These are phyloP conservation scores for Omphaloscelis lunosa DNA, from an alignment of 2,888 invertebrate species.

Conservation along the genomic window DNA sequence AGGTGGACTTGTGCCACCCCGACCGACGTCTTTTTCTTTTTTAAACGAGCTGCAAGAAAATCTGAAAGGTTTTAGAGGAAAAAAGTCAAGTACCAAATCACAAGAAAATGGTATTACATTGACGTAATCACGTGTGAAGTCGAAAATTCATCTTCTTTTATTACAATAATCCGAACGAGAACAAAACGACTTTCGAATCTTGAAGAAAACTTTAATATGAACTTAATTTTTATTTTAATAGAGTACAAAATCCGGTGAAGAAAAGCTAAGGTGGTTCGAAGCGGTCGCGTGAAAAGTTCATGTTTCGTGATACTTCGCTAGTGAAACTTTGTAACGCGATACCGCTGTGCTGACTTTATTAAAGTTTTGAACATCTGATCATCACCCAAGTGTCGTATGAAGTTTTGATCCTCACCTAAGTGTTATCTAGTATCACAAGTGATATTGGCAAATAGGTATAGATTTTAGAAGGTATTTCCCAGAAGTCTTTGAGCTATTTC, in stretches of 20 bases:
- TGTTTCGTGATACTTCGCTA: conserved; percentile 21
- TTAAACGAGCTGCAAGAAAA: not conserved
- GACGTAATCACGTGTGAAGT: conserved; percentile 9
- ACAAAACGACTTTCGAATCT: not conserved
- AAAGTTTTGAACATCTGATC: conserved; percentile 39
- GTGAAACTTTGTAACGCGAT: conserved; percentile 41
- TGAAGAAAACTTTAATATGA: not conserved
- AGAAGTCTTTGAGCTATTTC: not conserved
- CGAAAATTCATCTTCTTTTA: not conserved
- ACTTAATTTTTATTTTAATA: not conserved
- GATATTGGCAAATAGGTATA: conserved; percentile 16
- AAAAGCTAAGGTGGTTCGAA: not conserved
- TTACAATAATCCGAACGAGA: conserved; percentile 3
- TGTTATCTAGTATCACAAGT: conserved; percentile 20
- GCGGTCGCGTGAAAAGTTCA: conserved; percentile 27
- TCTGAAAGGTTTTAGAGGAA: not conserved
- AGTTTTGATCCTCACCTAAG: conserved; percentile 5
- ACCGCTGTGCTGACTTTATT: conserved; percentile 39
- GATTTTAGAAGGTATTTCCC: not conserved
- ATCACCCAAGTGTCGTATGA: too few relatives aligned
- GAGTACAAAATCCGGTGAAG: conserved; percentile 3
- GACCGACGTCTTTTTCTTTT: not conserved
- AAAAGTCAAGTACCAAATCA: not conserved
- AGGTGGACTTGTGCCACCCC: not conserved
- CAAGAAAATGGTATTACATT: conserved; percentile 5